Evolutionary conservation across 2,113 vertebrate genomes (phyloP).

Genomic region (Tylochromis polylepis): DNA sequence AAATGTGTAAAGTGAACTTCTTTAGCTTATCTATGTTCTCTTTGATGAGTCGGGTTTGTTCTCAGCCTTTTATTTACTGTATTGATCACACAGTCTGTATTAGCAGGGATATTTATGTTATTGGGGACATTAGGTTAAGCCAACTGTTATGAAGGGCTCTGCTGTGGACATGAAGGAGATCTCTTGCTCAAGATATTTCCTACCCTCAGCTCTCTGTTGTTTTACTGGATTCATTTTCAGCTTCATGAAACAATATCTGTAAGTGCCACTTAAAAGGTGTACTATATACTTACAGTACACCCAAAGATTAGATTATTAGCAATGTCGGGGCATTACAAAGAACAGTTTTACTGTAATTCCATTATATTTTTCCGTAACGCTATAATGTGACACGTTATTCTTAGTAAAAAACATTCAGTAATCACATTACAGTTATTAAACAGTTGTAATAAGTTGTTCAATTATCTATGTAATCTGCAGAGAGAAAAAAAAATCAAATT

Average conservation of each 20-base stretch:
- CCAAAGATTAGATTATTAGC: neutral
- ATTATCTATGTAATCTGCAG: neutral
- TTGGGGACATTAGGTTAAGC: neutral
- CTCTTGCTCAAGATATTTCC: neutral
- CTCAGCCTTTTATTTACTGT: neutral
- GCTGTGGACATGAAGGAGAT: neutral
- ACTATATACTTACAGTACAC: neutral
- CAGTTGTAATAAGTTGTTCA: neutral
- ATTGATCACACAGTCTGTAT: neutral
- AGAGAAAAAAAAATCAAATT: neutral
- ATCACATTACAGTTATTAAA: neutral
- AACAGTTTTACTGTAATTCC: neutral
- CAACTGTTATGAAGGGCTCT: neutral
- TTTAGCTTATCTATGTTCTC: neutral
- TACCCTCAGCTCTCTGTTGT: neutral
- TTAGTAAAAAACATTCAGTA: neutral
- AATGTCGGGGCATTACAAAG: neutral
- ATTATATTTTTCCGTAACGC: neutral
- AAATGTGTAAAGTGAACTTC: neutral
- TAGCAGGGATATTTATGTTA: neutral
- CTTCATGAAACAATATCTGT: neutral
- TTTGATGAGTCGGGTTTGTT: neutral
- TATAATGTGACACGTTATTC: neutral
- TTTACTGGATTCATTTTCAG: neutral
- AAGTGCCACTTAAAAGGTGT: neutral